A percentile compares a stretch with the other conserved stretches of the same genome.
These are phyloP conservation scores for Drosophila antonietae DNA, from an alignment of 2,888 invertebrate species.

Conservation along the genomic window DNA sequence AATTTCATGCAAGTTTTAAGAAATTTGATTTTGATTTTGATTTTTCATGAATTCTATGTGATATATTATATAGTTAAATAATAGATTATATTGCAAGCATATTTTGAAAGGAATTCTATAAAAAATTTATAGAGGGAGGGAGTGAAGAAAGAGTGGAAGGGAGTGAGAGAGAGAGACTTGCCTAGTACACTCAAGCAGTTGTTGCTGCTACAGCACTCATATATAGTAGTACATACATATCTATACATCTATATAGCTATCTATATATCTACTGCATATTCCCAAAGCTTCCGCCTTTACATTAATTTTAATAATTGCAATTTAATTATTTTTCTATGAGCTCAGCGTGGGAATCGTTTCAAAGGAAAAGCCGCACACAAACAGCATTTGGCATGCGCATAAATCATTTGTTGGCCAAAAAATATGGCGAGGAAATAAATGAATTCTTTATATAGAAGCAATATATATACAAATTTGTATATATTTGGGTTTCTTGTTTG, in stretches of 20 bases:
- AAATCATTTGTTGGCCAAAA: not conserved
- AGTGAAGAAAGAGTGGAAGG: no score
- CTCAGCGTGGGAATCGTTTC: not conserved
- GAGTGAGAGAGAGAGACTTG: no score
- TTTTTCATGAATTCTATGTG: no score
- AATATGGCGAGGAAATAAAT: not conserved
- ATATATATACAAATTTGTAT: not conserved
- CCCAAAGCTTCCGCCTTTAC: not conserved
- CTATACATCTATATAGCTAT: not conserved
- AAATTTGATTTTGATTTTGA: not conserved
- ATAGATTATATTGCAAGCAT: no score
- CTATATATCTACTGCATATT: not conserved
- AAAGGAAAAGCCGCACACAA: not conserved
- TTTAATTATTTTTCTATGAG: constrained; percentile 9
- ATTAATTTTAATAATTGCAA: constrained; percentile 9
- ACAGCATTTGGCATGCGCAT: constrained; percentile 5
- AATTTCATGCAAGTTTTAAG: not conserved
- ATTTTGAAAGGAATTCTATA: no score
- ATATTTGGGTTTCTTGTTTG: not conserved
- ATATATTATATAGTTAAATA: no score
- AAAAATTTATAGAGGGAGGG: no score
- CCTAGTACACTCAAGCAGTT: no score
- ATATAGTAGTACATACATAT: no score
- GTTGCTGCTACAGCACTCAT: no score
- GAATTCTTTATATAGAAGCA: not conserved